Base-by-base conservation (phyloP, 2,888 invertebrate species). In the Idaea straminata region DNA sequence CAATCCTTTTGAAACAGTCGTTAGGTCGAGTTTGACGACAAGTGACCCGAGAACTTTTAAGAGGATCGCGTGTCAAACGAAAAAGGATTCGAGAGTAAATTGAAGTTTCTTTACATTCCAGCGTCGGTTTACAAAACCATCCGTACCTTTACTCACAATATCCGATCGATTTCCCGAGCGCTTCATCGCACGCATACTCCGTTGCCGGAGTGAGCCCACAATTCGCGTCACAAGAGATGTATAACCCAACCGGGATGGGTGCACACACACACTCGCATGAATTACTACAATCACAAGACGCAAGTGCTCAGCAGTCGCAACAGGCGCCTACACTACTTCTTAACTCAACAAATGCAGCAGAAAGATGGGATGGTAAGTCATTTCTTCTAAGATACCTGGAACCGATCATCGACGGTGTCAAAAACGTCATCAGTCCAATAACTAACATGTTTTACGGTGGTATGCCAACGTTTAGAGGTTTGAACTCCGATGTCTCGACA, bases 351-450 rank as follows among this genome's bases (percentile, higher is more conserved):
- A 81, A 88, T 78, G 92, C 92, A 69, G 82, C 91, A 75, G 91
- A 92, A 77, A 83, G 92, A 86, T 92, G 92, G 92, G 92, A 92
- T 76, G 92, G 92, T 92, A 92, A 92, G 92, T 92, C 91, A 72
- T 86, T 82, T 81, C 83, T 92, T 74, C 88, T 85, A 79, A 89
- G 86, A 86, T 83, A 89, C 78, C 80, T 92, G 79, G 91, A 92
- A 84, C 92, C 92, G 64, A 76, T 92, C 73, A 77, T 92, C 72
- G 84, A 86, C 69, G 83, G 85, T 62, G 81, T 92, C 74, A 89
- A 81, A 73, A 85, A 80, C 62, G 77, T 91, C 69, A 77, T 92
- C 65, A 86, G 87, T 70, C 92, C 92, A 38, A 89, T 92, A 63
- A 88, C 91, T 15, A 88, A 83, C 66, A 82, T 88, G 7, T 88